Conservation (phyloP, 2,113 vertebrate species). For the Syngnathus scovelli region DNA sequence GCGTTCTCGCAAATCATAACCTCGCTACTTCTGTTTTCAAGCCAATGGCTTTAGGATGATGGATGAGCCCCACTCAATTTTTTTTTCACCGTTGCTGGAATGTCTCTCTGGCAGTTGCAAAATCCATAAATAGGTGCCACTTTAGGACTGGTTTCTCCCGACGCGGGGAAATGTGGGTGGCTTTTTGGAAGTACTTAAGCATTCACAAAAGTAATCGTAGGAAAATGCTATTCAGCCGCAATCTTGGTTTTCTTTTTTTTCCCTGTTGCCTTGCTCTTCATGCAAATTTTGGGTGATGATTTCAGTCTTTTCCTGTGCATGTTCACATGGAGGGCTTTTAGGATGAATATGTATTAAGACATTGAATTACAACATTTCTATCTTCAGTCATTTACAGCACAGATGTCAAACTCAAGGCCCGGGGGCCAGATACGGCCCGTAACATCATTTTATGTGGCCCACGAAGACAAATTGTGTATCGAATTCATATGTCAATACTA, state of each 20-base stretch:
- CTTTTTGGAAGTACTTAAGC: conserved; percentile 58
- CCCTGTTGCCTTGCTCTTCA: conserved; percentile 27
- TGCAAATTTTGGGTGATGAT: conserved; percentile 53
- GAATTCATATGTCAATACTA: too few species aligned
- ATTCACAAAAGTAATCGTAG: conserved; percentile 55
- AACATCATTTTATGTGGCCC: too few species aligned
- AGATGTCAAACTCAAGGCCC: too few species aligned
- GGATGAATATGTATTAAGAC: neutral
- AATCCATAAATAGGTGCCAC: conserved; percentile 73
- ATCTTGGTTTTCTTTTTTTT: conserved; percentile 51
- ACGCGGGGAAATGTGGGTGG: conserved; percentile 68
- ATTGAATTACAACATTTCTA: too few species aligned
- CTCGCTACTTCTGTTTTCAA: conserved; percentile 58
- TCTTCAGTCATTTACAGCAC: too few species aligned
- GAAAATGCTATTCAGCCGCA: conserved; percentile 55
- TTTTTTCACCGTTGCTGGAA: conserved; percentile 57
- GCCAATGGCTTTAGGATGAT: conserved; percentile 66
- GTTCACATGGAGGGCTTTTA: conserved; percentile 17
- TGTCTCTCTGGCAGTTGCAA: conserved; percentile 64
- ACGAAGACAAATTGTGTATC: too few species aligned
- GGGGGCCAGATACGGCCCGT: too few species aligned
- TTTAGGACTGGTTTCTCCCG: conserved; percentile 61
- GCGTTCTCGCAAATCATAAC: conserved; percentile 58
- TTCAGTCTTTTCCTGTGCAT: conserved; percentile 41
- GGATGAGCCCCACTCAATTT: conserved; percentile 57